These are phyloP conservation scores for Helicoverpa armigera DNA, from an alignment of 1,140 invertebrate genomes.

Conservation along the genomic window DNA sequence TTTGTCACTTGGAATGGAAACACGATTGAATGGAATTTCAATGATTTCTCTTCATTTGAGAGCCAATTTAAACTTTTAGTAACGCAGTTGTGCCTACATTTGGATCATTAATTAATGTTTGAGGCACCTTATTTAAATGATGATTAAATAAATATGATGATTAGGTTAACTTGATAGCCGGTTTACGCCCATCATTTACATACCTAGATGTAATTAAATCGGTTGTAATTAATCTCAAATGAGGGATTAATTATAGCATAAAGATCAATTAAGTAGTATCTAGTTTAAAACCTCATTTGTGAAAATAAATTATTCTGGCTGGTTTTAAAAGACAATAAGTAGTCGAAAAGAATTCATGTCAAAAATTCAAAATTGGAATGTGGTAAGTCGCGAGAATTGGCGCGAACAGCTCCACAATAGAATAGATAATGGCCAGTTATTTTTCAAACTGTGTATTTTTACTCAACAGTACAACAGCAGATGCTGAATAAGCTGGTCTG, in stretches of 20 bases:
- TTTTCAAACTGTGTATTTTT: conserved; percentile 14
- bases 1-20: conserved; percentile 16
- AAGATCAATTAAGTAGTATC: too few species aligned
- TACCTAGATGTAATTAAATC: not conserved
- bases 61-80: too few species aligned
- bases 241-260: too few species aligned
- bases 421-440: not conserved
- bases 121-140: not conserved
- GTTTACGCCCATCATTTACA: conserved; percentile 1
- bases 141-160: not conserved
- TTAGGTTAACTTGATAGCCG: not conserved
- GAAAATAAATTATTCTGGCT: too few species aligned
- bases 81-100: not conserved
- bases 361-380: not conserved
- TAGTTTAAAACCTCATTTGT: too few species aligned
- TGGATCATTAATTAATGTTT: not conserved
- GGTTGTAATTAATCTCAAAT: not conserved
- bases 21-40: not conserved
- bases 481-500: conserved; percentile 78
- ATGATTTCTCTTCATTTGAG: not conserved
- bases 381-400: not conserved
- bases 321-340: too few species aligned
- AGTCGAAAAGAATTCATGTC: too few species aligned
- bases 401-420: not conserved
- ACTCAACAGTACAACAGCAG: conserved; percentile 67